Evolutionary conservation across 2,113 vertebrate species (phyloP).

Genomic region (Heliornis fulica): DNA sequence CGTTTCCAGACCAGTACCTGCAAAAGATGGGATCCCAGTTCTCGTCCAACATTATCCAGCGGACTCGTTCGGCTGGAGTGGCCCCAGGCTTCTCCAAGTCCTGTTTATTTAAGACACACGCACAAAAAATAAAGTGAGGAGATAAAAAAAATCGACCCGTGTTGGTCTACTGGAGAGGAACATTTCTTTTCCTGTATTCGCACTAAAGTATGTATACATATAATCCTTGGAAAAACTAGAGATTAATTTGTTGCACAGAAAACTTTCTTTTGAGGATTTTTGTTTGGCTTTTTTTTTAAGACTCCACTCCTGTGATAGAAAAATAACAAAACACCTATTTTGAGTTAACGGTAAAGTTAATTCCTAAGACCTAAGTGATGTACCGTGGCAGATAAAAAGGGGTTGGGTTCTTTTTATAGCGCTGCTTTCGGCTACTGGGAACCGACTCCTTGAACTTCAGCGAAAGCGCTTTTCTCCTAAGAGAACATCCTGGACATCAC

Average conservation of each 20-base stretch:
- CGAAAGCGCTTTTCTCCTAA: background rate
- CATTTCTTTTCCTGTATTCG: background rate
- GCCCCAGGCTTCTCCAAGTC: slow-evolving; percentile 96
- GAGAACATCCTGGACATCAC: background rate
- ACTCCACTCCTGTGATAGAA: background rate
- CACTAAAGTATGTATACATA: background rate
- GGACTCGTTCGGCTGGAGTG: slow-evolving; percentile 86
- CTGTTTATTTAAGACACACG: slow-evolving; percentile 70
- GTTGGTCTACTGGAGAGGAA: background rate
- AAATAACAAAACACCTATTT: background rate
- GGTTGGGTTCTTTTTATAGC: no score
- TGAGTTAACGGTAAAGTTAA: background rate
- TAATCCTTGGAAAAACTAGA: background rate
- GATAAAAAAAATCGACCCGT: background rate
- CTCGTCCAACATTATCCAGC: slow-evolving; percentile 89
- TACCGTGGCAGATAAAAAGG: background rate
- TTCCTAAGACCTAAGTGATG: background rate
- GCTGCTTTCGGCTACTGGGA: background rate
- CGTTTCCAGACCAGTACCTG: slow-evolving; percentile 81
- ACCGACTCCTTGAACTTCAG: background rate
- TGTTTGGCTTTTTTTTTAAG: background rate
- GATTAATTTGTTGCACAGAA: background rate
- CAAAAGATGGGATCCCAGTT: slow-evolving; percentile 92
- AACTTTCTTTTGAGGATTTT: background rate
- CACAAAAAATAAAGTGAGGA: background rate